These are phyloP conservation scores for Papilio demoleus DNA, from an alignment of 2,888 invertebrate species.

Conservation along the genomic window DNA sequence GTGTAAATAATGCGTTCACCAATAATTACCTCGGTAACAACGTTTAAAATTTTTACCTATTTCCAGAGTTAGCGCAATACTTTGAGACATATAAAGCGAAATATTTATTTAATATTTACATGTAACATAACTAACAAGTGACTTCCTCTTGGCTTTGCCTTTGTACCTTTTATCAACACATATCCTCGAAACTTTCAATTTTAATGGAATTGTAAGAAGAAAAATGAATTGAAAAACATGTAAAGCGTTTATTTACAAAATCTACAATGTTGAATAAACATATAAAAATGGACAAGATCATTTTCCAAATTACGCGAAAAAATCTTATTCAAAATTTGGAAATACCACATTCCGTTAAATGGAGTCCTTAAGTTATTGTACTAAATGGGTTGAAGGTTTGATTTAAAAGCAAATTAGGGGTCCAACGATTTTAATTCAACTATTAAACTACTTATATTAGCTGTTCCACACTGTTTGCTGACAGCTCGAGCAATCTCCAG, in stretches of 20 bases:
- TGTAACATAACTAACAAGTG: no score
- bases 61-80: no score
- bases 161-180: no score
- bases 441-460: constrained; percentile 84
- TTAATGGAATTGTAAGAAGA: neutral
- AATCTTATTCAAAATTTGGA: neutral
- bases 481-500: constrained; percentile 97
- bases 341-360: neutral
- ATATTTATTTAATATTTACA: no score
- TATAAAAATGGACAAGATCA: neutral
- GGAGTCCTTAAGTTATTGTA: neutral
- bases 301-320: neutral
- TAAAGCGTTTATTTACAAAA: constrained; percentile 9
- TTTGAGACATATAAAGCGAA: no score
- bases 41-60: no score
- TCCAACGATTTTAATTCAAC: constrained; percentile 66
- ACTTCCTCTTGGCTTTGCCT: no score
- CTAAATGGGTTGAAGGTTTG: constrained; percentile 43
- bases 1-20: no score
- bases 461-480: constrained; percentile 93
- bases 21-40: neutral
- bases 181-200: no score
- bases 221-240: neutral
- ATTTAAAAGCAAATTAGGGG: constrained; percentile 57
- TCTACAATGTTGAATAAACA: neutral